Evolutionary conservation across 2,888 invertebrate species (phyloP).

Genomic region (Protodeltote pygarga): DNA sequence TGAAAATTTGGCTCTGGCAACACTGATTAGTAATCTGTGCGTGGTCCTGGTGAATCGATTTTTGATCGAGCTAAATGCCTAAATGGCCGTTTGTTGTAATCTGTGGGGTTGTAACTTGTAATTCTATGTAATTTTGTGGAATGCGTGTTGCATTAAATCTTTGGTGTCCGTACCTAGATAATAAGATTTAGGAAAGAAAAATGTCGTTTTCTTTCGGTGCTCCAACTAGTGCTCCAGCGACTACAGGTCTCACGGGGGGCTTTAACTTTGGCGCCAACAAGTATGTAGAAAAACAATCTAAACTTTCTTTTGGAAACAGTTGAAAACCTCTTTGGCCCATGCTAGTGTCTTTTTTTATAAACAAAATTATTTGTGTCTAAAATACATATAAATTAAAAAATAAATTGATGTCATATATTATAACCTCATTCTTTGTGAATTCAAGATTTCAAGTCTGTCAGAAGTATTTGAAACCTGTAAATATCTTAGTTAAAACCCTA

Average conservation of each 20-base stretch:
- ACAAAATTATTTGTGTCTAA: background rate
- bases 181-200: conserved; percentile 20
- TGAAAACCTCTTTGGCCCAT: conserved; percentile 15
- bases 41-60: no score
- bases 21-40: no score
- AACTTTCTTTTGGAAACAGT: background rate
- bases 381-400: conserved; percentile 10
- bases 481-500: no score
- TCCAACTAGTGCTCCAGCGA: conserved; percentile 82
- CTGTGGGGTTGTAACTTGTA: no score
- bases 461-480: background rate
- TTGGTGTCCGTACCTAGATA: background rate
- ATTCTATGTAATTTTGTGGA: no score
- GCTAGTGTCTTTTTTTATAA: background rate
- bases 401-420: background rate
- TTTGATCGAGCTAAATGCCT: no score
- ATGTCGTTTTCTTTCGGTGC: conserved; percentile 83
- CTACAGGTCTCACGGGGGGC: conserved; percentile 69
- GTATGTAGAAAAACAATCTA: conserved; percentile 63
- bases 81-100: no score
- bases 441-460: background rate
- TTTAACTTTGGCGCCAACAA: conserved; percentile 83
- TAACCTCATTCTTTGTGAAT: conserved; percentile 12
- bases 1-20: no score
- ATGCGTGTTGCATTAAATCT: no score